Evolutionary conservation across 2,113 vertebrate species (phyloP).

Genomic region (Tautogolabrus adspersus): DNA sequence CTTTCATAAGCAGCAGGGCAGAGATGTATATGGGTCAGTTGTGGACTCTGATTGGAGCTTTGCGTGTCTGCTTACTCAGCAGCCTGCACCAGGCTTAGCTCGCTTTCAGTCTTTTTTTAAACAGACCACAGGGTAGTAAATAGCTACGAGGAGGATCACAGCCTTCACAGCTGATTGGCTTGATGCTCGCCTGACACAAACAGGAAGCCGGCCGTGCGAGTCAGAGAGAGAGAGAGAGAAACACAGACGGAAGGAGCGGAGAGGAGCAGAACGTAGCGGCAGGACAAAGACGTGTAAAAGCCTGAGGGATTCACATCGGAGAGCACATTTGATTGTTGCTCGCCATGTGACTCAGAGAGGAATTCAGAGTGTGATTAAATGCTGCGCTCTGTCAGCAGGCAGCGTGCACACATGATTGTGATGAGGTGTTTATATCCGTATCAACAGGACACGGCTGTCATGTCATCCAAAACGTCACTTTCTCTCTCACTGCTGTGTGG

Average conservation of each 20-base stretch:
- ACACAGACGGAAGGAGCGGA: conserved; percentile 44
- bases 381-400: conserved; percentile 68
- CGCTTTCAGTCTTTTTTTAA: conserved; percentile 80
- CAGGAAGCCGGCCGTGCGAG: conserved; percentile 82
- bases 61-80: conserved; percentile 79
- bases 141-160: conserved; percentile 84
- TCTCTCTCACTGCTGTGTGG: no score
- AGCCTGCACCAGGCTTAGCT: conserved; percentile 75
- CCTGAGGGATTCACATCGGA: conserved; percentile 47
- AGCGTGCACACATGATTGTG: conserved; percentile 41
- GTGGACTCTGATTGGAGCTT: conserved; percentile 58
- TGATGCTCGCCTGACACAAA: conserved; percentile 84
- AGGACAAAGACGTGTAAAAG: conserved; percentile 67
- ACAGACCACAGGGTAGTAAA: conserved; percentile 85
- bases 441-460: conserved; percentile 3
- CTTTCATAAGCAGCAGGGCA: conserved; percentile 32
- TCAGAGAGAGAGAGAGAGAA: conserved; percentile 1
- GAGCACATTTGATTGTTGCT: conserved; percentile 48
- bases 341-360: conserved; percentile 68
- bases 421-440: conserved; percentile 50
- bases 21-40: conserved; percentile 68
- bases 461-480: background rate
- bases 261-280: conserved; percentile 46
- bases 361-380: conserved; percentile 65
- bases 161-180: conserved; percentile 85